Evolutionary conservation across 2,888 invertebrate species (phyloP).

Genomic region (Tipula vernalis): DNA sequence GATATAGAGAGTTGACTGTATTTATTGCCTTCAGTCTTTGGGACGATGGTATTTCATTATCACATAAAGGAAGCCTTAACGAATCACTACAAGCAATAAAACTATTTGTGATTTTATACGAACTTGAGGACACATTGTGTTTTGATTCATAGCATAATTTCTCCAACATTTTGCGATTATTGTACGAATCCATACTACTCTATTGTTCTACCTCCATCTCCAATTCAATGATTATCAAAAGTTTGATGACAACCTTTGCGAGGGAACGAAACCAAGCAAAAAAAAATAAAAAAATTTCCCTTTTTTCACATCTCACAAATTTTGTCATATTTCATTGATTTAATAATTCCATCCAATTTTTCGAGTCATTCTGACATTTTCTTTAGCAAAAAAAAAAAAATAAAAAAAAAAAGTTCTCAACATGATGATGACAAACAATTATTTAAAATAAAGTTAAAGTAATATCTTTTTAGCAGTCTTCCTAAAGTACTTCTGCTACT

Average conservation of each 20-base stretch:
- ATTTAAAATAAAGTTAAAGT: background rate
- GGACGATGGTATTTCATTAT: too few relatives aligned
- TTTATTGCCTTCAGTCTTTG: too few relatives aligned
- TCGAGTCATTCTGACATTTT: background rate
- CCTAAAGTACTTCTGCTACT: background rate
- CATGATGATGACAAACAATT: background rate
- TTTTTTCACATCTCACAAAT: background rate
- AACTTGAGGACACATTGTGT: too few relatives aligned
- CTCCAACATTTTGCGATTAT: too few relatives aligned
- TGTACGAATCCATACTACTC: too few relatives aligned
- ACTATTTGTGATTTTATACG: too few relatives aligned
- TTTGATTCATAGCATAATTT: too few relatives aligned
- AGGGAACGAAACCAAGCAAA: background rate
- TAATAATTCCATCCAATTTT: slow-evolving; percentile 4
- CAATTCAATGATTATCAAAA: background rate
- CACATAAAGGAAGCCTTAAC: too few relatives aligned
- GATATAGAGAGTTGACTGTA: too few relatives aligned
- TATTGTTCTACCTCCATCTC: background rate
- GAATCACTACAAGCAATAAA: too few relatives aligned
- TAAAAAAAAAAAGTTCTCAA: background rate
- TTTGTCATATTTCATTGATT: background rate
- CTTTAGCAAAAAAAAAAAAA: background rate
- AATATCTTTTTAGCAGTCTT: background rate
- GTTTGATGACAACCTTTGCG: background rate
- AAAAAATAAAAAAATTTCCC: background rate